A percentile compares a stretch with the other conserved stretches of the same genome.
Evolutionary conservation across 2,113 vertebrate genomes (phyloP).

Genomic region (Ia io): DNA sequence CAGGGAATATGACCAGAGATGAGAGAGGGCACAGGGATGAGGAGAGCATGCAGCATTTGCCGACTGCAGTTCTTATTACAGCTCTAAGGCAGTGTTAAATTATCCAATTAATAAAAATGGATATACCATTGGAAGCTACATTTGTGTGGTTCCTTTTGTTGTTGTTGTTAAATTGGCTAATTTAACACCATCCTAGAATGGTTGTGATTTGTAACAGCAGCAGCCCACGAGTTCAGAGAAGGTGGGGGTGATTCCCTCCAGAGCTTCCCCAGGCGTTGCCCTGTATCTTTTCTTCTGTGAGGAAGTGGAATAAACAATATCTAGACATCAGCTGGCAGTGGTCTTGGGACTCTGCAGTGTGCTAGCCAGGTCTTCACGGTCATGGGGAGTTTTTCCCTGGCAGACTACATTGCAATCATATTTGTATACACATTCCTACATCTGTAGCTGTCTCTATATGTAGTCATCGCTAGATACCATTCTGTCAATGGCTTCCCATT

Average conservation of each 20-base stretch:
- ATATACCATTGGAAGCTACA: constrained; percentile 44
- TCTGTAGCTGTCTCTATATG: background rate
- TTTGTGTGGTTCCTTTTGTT: constrained; percentile 57
- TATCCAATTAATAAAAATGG: constrained; percentile 72
- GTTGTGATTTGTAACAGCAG: constrained; percentile 44
- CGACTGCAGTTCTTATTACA: background rate
- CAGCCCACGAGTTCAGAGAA: constrained; percentile 47
- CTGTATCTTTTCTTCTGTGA: background rate
- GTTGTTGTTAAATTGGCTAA: constrained; percentile 63
- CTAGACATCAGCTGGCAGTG: background rate
- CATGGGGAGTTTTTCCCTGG: background rate
- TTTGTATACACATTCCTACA: background rate
- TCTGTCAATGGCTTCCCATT: background rate
- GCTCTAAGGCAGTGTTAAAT: constrained; percentile 49
- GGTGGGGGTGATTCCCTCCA: constrained; percentile 7
- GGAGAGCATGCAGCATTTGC: background rate
- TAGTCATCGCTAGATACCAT: background rate
- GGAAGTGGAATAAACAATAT: background rate
- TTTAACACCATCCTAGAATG: constrained; percentile 55
- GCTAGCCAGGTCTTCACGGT: background rate
- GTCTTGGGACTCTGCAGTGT: background rate
- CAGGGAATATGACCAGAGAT: background rate
- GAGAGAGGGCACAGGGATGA: background rate
- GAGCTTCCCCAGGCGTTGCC: constrained; percentile 12
- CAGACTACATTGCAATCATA: background rate